Base-by-base conservation (phyloP, 35 echinoderm and acorn worm species). In the Diadema setosum region DNA sequence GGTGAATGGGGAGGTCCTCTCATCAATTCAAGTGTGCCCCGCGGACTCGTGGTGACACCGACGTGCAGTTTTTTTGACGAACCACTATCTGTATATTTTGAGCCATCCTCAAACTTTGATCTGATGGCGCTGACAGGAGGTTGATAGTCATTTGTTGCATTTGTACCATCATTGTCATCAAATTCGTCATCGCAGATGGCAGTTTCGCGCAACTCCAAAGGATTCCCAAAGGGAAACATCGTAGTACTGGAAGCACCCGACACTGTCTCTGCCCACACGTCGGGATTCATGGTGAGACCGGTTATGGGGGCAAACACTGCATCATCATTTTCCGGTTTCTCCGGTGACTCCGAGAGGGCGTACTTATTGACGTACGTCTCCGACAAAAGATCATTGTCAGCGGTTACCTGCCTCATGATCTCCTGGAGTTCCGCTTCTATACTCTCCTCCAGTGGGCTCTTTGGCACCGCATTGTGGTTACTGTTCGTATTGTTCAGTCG, bases 1-100 rank as follows among this genome's bases (percentile, higher is more conserved):
- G 96, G 96, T 3, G 92, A 98, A 45, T 87, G 91, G 12, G 92
- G 96, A 17, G 92, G 96, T 14, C 93, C 93, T 32, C 58, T 82
- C 37, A 78, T 84, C 23, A 76, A 58, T 44, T 91, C 93, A n/a
- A 95, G 63, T 1, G 93, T 91, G n/a, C 85, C 85, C 17, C 85
- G 83, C 23, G 93, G 93, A 58, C 88, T 95, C 0, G 93, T 95
- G 3, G 88, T 90, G 42, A 95, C 82, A 9, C 83, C 83, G 4
- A 45, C 76, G 39, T 76, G 84, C 40, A 85, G 89, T 46, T 95
- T 95, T 27, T 90, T 56, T 3, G 93, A 83, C 25, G 87, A 87
- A 70, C 81, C 93, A 3, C 80, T 89, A 31, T 89, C 88, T 30
- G 57, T 35, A 15, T 85, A 73, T n/a, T 46, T 88, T 18, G 83